A percentile compares a stretch with the other conserved stretches of the same genome.
These are phyloP conservation scores for Thumatha senex DNA, from an alignment of 2,888 invertebrate genomes.

Conservation along the genomic window DNA sequence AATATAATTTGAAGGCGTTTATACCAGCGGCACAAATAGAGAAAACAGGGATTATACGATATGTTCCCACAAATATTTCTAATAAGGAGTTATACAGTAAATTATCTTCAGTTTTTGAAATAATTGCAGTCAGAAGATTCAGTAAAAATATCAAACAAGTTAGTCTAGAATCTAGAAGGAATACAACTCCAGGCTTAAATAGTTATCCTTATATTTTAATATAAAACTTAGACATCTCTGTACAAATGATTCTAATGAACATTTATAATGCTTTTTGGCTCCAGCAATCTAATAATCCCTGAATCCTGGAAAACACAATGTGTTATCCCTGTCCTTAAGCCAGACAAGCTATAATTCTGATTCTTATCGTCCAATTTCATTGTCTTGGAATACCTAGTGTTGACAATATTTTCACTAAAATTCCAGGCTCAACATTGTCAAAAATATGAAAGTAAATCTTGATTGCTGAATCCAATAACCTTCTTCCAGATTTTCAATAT, in stretches of 20 bases:
- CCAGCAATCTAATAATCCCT: not conserved
- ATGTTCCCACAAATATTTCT: too few species aligned
- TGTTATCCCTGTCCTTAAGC: not conserved
- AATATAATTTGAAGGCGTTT: too few species aligned
- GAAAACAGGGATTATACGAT: too few species aligned
- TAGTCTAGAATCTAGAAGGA: not conserved
- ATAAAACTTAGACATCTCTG: not conserved
- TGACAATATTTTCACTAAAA: too few species aligned
- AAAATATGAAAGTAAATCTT: conserved; percentile 11
- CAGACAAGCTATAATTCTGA: not conserved
- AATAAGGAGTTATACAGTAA: too few species aligned
- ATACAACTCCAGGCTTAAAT: not conserved
- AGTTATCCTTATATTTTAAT: not conserved
- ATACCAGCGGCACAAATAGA: too few species aligned
- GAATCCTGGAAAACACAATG: not conserved
- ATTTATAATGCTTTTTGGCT: not conserved
- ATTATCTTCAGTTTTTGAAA: too few species aligned
- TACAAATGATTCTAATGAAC: not conserved
- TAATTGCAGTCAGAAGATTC: too few species aligned
- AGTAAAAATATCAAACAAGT: too few species aligned
- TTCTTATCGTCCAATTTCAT: conserved; percentile 9
- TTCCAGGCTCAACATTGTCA: conserved; percentile 12
- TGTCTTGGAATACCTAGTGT: not conserved
- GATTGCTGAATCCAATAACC: not conserved
- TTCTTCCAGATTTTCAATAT: not conserved